Base-by-base conservation (phyloP, 2,888 invertebrate species). In the Pachymerium ferrugineum region DNA sequence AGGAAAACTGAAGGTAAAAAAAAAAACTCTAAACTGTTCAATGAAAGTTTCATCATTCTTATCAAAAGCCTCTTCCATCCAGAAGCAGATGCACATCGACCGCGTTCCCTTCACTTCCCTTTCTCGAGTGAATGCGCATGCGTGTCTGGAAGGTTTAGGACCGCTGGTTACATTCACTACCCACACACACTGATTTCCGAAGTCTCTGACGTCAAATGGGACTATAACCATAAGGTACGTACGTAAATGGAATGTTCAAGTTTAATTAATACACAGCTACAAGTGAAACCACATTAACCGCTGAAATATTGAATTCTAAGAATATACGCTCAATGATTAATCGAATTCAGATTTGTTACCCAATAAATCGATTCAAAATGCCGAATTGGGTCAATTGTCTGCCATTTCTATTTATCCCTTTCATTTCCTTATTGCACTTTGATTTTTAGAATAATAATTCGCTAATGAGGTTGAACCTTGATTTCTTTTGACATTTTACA, bases 121-220 rank as follows among this genome's bases (percentile, higher is more conserved):
- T 54, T 54, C 54, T 28, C 54, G 28, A 22, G 54, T 1, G 22
- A 25, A 14, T 25, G 54, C 54, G 54, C 54, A 54, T 54, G 54
- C 54, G 54, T 54, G 54, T 10, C 54, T 28, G 28, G 25, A 25
- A 54, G 22, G 25, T 25, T 22, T 25, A 25, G 54, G 54, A 25
- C 54, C 54, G n/a, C 54, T 25, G 54, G 22, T 54, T 54, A 25
- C 54, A 54, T 54, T 54, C 54, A 54, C 54, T 28, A 54, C 54
- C 22, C 54, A 22, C 54, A 54, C 25, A 28, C 54, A 54, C 4
- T 25, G 47, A 47, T 47, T 54, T 54, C 54, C 8, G 22, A 54
- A 6, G n/a, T n/a, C 8, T 14, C 54, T 54, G 54, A 54, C 54
- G 54, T 54, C 54, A 54, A 25, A 10, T 25, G 54, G 8, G 5